Evolutionary conservation across 2,888 invertebrate species (phyloP).

Genomic region (Aphelenchoides bicaudatus): DNA sequence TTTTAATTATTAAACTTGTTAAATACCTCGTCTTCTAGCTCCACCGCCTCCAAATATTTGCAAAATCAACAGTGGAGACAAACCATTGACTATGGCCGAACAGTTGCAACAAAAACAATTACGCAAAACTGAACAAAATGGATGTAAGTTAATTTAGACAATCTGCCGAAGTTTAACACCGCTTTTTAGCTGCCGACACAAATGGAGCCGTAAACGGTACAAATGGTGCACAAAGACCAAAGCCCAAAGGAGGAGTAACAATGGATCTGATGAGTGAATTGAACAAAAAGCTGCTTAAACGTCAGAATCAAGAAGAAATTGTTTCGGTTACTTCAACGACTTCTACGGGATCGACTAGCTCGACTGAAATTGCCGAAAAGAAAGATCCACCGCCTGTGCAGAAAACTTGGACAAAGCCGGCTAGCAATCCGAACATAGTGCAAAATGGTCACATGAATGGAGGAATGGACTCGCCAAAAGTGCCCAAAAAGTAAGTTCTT

Average conservation of each 20-base stretch:
- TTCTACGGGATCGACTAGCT: constrained; percentile 12
- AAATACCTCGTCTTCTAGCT: neutral
- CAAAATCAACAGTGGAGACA: neutral
- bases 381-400: neutral
- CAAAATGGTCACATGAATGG: constrained; percentile 16
- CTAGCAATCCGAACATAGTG: constrained; percentile 9
- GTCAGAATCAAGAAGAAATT: constrained; percentile 3
- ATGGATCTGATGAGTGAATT: constrained; percentile 15
- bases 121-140: constrained; percentile 8
- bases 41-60: constrained; percentile 12
- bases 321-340: constrained; percentile 12
- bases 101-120: constrained; percentile 5
- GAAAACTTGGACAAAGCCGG: constrained; percentile 10
- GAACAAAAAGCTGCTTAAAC: constrained; percentile 1
- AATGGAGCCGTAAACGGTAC: constrained; percentile 1
- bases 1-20: too few species aligned
- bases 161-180: neutral
- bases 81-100: constrained; percentile 18
- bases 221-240: constrained; percentile 3
- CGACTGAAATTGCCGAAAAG: constrained; percentile 6
- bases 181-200: constrained; percentile 1
- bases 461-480: constrained; percentile 23
- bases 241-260: neutral
- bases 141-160: constrained; percentile 1
- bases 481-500: constrained; percentile 25